Conservation (phyloP, 2,888 invertebrate species). For the Coremacera marginata region DNA sequence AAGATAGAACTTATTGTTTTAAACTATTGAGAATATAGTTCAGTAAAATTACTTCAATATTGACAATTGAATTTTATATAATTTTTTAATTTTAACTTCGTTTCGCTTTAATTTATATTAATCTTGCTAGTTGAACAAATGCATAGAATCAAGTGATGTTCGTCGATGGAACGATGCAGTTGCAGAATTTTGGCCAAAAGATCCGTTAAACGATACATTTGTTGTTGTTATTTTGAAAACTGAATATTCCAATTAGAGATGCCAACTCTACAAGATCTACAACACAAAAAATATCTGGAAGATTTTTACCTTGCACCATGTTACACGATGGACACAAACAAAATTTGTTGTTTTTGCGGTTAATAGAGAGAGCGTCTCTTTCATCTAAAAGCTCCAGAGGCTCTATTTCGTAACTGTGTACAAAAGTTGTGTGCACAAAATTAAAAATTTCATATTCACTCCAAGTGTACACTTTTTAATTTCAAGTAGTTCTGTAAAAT, state of each 20-base stretch:
- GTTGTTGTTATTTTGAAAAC: slow-evolving; percentile 38
- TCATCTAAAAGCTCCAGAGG: too few species aligned
- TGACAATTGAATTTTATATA: slow-evolving; percentile 9
- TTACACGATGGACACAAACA: too few species aligned
- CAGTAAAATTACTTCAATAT: slow-evolving; percentile 22
- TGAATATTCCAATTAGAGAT: neutral
- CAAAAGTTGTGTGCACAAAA: too few species aligned
- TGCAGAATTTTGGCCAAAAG: slow-evolving; percentile 3
- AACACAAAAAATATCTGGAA: too few species aligned
- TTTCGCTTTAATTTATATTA: neutral
- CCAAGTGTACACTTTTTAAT: too few species aligned
- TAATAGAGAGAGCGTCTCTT: too few species aligned
- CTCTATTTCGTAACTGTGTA: too few species aligned
- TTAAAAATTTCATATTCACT: too few species aligned
- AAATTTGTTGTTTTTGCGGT: too few species aligned
- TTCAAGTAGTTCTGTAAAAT: too few species aligned
- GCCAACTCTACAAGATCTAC: neutral
- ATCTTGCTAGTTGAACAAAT: neutral
- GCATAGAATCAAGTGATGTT: neutral
- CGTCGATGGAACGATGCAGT: slow-evolving; percentile 7
- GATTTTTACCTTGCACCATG: too few species aligned
- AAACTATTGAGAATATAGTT: slow-evolving; percentile 35
- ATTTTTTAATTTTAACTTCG: neutral
- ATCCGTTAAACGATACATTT: slow-evolving; percentile 45
- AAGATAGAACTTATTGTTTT: slow-evolving; percentile 30